Base-by-base conservation (phyloP, 2,888 invertebrate genomes). In the Scaptodrosophila latifasciaeformis region DNA sequence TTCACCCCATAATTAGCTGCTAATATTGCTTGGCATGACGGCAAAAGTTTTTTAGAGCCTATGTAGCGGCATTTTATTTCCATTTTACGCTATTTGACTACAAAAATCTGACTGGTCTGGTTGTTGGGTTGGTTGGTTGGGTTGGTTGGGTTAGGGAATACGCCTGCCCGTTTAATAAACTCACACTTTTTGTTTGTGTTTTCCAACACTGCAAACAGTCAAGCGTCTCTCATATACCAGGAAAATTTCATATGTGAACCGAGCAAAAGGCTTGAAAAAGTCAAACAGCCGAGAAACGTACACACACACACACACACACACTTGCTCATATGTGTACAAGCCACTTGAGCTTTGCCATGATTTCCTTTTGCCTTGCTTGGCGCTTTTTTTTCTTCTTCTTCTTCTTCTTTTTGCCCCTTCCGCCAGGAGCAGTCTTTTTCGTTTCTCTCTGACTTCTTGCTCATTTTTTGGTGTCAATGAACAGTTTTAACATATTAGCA, bases 401-500 rank as follows among this genome's bases (percentile, higher is more conserved):
- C 35, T 40, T 13, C 35, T 35, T 42, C 52, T 24, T 24, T 27
- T 56, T 54, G 29, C 50, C 31, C 40, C 18, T 53, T 78, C 70
- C 46, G 24, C 13, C 54, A 42, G 35, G 7, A 18, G 21, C 27
- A 24, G 45, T 45, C 50, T 45, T 54, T 39, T 40, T 13, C 35
- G 37, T 42, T 50, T 24, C 29, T 27, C 57, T 54, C 29, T 49
- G 37, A 46, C 18, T 53, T 78, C 70, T 76, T 71, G 72, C 67
- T 74, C 79, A 64, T 76, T 74, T 79, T 75, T 81, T 63, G 78
- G 76, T 81, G 76, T 76, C 76, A 76, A 76, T 76, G 76, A 76
- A 76, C 76, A 76, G 76, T 76, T 76, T 81, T 75, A 76, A 81
- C 81, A 76, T 76, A 76, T 76, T 81, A 81, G 81, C 71, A 76